Base-by-base conservation (phyloP, 1,140 invertebrate species). In the Agraylea sexmaculata region DNA sequence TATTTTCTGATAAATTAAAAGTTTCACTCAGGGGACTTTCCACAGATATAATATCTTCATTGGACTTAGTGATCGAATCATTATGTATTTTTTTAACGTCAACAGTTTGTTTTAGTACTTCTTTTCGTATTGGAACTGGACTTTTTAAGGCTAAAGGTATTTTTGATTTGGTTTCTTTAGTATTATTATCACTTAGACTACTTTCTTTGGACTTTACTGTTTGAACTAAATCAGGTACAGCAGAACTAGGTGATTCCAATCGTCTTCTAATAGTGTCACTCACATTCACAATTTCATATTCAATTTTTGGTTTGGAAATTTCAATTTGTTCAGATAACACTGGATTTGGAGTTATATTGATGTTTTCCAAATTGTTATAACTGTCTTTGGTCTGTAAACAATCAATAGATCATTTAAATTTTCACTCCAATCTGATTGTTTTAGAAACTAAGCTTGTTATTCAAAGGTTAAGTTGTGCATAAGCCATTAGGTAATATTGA, bases 1-100 rank as follows among this genome's bases (percentile, higher is more conserved):
- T 81, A 40, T 79, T 75, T 53, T 79, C 72, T 8, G 78, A 64
- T 21, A 81, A 55, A 42, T 70, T 70, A 47, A 73, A 71, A 11
- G 70, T 73, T 47, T 70, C 68, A 41, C 16, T 49, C 28, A 17
- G 35, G 13, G 27, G 36, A 33, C 7, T 23, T 30, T 7, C 57
- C 19, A 32, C 16, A 11, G 19, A 33, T 17, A 40, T 34, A 12
- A 22, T 21, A 30, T 30, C 17, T 19, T 29, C 29, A 12, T 7
- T 4, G 21, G 3, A 29, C 2, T 35, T 40, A 25, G 37, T 39
- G 27, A 30, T 18, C 25, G 18, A 17, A 8, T 31, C 21, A 18
- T 32, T 25, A 19, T 29, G n/a, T 39, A 10, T 29, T 39, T 27
- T 39, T 36, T 25, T 17, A 15, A 20, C 12, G 1, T 6, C 16